phyloP scores from a whole-genome alignment of 2,888 invertebrate species.

The Scaptomyza tumidula region DNA sequence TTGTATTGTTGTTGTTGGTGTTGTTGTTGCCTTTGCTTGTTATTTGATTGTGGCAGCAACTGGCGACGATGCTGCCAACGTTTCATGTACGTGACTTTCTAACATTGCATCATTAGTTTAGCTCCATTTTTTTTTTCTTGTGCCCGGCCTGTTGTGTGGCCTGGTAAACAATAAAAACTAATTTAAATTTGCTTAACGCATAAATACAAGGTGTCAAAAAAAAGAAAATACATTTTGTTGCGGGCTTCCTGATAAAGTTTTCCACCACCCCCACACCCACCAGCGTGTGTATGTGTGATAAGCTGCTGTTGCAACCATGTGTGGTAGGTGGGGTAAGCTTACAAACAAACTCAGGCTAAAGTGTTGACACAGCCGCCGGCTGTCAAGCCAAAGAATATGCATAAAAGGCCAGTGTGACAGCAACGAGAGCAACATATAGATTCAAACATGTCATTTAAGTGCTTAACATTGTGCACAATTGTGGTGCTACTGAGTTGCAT shows the following conservation, averaged over 20 bases:
- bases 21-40: slow-evolving; percentile 31
- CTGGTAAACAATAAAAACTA: slow-evolving; percentile 74
- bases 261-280: background rate
- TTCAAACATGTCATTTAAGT: slow-evolving; percentile 58
- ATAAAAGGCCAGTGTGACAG: slow-evolving; percentile 50
- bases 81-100: slow-evolving; percentile 68
- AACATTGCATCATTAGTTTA: slow-evolving; percentile 72
- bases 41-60: slow-evolving; percentile 55
- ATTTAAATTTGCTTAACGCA: slow-evolving; percentile 77
- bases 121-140: slow-evolving; percentile 31
- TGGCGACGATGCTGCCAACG: slow-evolving; percentile 58
- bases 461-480: slow-evolving; percentile 49
- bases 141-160: slow-evolving; percentile 8
- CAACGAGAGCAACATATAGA: slow-evolving; percentile 46
- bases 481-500: slow-evolving; percentile 47
- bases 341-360: slow-evolving; percentile 47
- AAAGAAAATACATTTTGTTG: slow-evolving; percentile 30
- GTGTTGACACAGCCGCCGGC: slow-evolving; percentile 56
- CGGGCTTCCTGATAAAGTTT: slow-evolving; percentile 50
- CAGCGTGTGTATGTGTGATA: slow-evolving; percentile 18
- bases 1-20: slow-evolving; percentile 28
- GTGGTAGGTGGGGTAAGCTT: slow-evolving; percentile 25
- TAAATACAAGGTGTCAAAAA: slow-evolving; percentile 73
- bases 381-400: slow-evolving; percentile 5
- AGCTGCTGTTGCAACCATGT: slow-evolving; percentile 37